Percentiles rank a stretch among this genome's conserved stretches.
Evolutionary conservation across 2,888 invertebrate species (phyloP).

Genomic region (Carpatolechia fugitivella): DNA sequence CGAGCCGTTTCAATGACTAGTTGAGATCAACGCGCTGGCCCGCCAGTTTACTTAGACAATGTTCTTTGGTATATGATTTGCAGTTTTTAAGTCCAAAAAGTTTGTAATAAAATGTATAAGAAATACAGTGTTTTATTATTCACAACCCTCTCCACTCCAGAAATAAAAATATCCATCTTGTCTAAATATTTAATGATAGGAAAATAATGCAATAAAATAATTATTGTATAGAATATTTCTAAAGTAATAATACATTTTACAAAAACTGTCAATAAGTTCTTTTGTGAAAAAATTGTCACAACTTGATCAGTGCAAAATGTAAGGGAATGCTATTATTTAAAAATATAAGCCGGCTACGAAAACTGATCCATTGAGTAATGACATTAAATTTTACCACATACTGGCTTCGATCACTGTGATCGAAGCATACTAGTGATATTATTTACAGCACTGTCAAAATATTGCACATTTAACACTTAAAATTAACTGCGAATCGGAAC

Average conservation of each 20-base stretch:
- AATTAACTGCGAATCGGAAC: slow-evolving; percentile 59
- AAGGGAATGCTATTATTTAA: slow-evolving; percentile 74
- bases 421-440: too few species aligned
- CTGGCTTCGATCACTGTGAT: too few species aligned
- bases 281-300: slow-evolving; percentile 47
- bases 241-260: slow-evolving; percentile 67
- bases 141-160: too few species aligned
- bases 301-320: slow-evolving; percentile 43
- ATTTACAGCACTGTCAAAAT: slow-evolving; percentile 61
- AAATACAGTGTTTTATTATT: slow-evolving; percentile 55
- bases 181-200: slow-evolving; percentile 64
- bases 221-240: slow-evolving; percentile 68
- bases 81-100: slow-evolving; percentile 68
- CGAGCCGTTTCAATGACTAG: slow-evolving; percentile 51
- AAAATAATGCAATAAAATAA: slow-evolving; percentile 76
- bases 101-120: slow-evolving; percentile 78
- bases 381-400: not conserved
- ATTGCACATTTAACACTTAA: slow-evolving; percentile 77
- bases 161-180: slow-evolving; percentile 4
- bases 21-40: slow-evolving; percentile 57
- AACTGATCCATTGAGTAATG: slow-evolving; percentile 25
- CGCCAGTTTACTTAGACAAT: slow-evolving; percentile 59
- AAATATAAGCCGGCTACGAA: too few species aligned
- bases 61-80: slow-evolving; percentile 72
- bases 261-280: slow-evolving; percentile 43